A percentile compares a stretch with the other conserved stretches of the same genome.
Evolutionary conservation across 2,888 invertebrate genomes (phyloP).

Genomic region (Eutolmus rufibarbis): DNA sequence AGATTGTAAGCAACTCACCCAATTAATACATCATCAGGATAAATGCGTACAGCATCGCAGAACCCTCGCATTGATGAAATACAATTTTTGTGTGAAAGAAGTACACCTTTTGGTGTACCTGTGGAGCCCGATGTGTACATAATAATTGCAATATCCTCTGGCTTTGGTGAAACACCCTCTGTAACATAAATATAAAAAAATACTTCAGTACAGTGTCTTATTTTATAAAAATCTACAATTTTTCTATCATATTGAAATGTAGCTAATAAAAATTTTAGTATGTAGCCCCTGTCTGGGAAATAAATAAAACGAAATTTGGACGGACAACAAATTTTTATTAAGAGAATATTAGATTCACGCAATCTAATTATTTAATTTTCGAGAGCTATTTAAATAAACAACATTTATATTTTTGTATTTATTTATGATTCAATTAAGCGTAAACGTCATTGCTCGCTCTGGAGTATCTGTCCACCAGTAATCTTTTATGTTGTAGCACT

Average conservation of each 20-base stretch:
- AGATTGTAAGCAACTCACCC: conserved; percentile 60
- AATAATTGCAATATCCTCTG: conserved; percentile 89
- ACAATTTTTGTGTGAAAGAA: conserved; percentile 83
- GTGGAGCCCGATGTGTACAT: conserved; percentile 99
- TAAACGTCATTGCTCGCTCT: neutral
- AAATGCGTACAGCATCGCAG: conserved; percentile 78
- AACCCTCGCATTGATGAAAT: conserved; percentile 81
- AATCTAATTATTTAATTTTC: too few relatives aligned
- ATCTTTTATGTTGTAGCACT: neutral
- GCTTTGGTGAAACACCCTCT: conserved; percentile 70
- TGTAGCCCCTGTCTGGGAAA: too few relatives aligned
- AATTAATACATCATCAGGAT: conserved; percentile 82
- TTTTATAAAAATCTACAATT: too few relatives aligned
- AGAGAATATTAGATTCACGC: too few relatives aligned
- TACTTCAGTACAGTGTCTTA: neutral
- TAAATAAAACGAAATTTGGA: neutral
- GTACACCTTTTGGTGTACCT: conserved; percentile 90
- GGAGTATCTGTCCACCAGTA: neutral
- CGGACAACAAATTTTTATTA: too few relatives aligned
- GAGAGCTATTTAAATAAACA: too few relatives aligned
- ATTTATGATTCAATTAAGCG: neutral
- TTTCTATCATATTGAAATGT: too few relatives aligned
- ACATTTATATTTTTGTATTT: too few relatives aligned
- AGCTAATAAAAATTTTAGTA: too few relatives aligned
- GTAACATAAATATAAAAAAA: conserved; percentile 51